phyloP scores from a whole-genome alignment of 2,888 invertebrate genomes.

The Trimorus sp. region DNA sequence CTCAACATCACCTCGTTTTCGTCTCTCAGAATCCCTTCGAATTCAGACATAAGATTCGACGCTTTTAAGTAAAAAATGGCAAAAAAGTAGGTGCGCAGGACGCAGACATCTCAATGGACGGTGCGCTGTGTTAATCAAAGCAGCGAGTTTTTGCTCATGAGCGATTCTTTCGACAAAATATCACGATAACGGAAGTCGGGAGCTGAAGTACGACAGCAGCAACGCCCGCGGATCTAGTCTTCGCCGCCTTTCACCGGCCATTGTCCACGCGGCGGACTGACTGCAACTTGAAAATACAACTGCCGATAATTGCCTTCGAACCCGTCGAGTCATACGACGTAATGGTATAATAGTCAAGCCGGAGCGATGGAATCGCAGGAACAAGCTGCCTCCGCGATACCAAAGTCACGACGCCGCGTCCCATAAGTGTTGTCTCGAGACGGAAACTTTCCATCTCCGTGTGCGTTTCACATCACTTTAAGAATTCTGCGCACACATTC shows the following conservation, averaged over 20 bases:
- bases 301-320: constrained; percentile 77
- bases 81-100: background rate
- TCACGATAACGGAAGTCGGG: constrained; percentile 58
- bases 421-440: constrained; percentile 48
- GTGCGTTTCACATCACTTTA: constrained; percentile 25
- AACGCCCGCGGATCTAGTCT: constrained; percentile 73
- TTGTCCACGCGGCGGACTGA: constrained; percentile 73
- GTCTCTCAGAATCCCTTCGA: too few relatives aligned
- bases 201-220: constrained; percentile 67
- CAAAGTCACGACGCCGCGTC: constrained; percentile 55
- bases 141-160: constrained; percentile 9
- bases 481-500: constrained; percentile 25
- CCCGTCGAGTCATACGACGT: constrained; percentile 75
- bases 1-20: too few relatives aligned
- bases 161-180: constrained; percentile 41
- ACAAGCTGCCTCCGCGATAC: constrained; percentile 68
- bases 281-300: constrained; percentile 74
- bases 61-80: too few relatives aligned
- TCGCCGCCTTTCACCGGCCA: constrained; percentile 78
- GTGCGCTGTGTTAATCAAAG: constrained; percentile 23
- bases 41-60: too few relatives aligned
- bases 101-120: background rate
- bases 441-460: constrained; percentile 49
- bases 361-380: constrained; percentile 74
- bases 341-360: constrained; percentile 76